phyloP scores from a whole-genome alignment of 2,797 vertebrate species.

The Lagorchestes hirsutus region DNA sequence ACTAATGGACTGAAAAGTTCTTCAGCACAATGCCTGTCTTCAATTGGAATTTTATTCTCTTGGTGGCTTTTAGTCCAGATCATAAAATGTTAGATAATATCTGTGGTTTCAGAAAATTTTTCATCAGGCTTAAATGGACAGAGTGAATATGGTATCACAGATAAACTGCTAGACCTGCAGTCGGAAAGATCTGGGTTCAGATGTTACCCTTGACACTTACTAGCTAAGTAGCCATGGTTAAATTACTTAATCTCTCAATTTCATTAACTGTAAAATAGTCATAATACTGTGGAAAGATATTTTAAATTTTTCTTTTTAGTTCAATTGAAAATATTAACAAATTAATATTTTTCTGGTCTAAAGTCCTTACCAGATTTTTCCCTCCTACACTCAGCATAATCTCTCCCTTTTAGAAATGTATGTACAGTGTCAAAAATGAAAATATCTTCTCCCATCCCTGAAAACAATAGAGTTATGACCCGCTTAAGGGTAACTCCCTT shows the following conservation, averaged over 20 bases:
- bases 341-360: not conserved
- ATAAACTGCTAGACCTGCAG: not conserved
- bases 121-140: not conserved
- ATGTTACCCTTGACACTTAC: not conserved
- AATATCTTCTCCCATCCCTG: not conserved
- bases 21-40: not conserved
- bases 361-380: not conserved
- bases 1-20: not conserved
- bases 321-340: not conserved
- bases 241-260: not conserved
- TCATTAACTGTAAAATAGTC: not conserved
- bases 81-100: not conserved
- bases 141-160: not conserved
- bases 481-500: not conserved
- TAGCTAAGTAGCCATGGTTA: not conserved
- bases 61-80: not conserved
- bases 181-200: not conserved
- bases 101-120: not conserved
- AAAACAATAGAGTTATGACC: not conserved
- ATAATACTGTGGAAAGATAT: not conserved
- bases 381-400: not conserved
- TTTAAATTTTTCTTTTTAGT: not conserved
- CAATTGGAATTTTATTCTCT: not conserved
- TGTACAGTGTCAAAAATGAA: not conserved
- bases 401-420: not conserved